These are phyloP conservation scores for Agrotis ipsilon DNA, from an alignment of 2,888 invertebrate species.

Conservation along the genomic window DNA sequence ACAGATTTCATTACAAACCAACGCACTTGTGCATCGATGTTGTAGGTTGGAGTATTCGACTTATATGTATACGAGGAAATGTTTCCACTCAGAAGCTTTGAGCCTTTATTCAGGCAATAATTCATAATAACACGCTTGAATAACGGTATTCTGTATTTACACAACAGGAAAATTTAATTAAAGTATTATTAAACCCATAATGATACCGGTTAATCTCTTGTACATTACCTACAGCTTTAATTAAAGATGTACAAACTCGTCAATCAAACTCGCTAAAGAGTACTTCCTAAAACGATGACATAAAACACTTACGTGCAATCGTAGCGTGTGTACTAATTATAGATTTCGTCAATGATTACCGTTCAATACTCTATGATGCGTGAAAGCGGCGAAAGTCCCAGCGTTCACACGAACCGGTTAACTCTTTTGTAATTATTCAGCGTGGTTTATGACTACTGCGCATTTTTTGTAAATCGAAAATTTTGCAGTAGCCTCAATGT, in stretches of 20 bases:
- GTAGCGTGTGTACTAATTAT: slow-evolving; percentile 70
- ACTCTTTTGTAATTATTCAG: slow-evolving; percentile 77
- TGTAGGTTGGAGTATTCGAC: slow-evolving; percentile 19
- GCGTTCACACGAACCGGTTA: slow-evolving; percentile 80
- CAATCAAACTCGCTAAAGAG: slow-evolving; percentile 1
- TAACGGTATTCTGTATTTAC: slow-evolving; percentile 33
- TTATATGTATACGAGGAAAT: slow-evolving; percentile 43
- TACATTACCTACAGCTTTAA: slow-evolving; percentile 7
- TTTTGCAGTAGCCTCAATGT: neutral
- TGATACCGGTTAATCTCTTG: neutral
- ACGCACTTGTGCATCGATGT: slow-evolving; percentile 52
- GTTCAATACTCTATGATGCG: slow-evolving; percentile 76
- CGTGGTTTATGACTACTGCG: slow-evolving; percentile 64
- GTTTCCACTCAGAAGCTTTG: slow-evolving; percentile 10
- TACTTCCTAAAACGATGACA: slow-evolving; percentile 36
- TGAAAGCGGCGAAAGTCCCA: slow-evolving; percentile 87
- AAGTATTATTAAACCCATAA: neutral
- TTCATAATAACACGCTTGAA: slow-evolving; percentile 43
- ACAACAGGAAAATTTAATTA: slow-evolving; percentile 67
- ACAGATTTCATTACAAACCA: slow-evolving; percentile 79
- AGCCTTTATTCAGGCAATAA: slow-evolving; percentile 26
- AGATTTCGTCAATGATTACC: slow-evolving; percentile 80
- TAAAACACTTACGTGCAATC: slow-evolving; percentile 55
- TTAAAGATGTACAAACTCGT: slow-evolving; percentile 4
- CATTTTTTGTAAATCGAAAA: slow-evolving; percentile 22